phyloP scores from a whole-genome alignment of 1,140 invertebrate genomes.

The Nilaparvata lugens region DNA sequence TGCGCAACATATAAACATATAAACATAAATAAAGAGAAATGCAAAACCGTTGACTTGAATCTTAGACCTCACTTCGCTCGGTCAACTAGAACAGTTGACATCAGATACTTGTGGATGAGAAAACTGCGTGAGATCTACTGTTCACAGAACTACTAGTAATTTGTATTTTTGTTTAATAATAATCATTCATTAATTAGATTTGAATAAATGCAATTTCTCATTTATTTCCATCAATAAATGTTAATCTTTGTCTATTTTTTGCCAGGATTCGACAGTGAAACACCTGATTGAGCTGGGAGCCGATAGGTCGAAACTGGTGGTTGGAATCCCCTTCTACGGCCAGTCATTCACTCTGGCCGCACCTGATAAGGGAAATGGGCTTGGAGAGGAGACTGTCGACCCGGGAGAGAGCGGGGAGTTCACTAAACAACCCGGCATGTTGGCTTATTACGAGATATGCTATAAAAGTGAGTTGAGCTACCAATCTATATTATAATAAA shows the following conservation, averaged over 20 bases:
- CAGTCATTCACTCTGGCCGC: conserved; percentile 65
- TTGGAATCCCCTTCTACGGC: conserved; percentile 84
- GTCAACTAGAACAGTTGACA: too few species aligned
- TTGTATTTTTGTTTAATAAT: too few species aligned
- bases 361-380: conserved; percentile 40
- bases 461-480: conserved; percentile 55
- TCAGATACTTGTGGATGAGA: too few species aligned
- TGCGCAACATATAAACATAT: too few species aligned
- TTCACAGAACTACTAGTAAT: too few species aligned
- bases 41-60: too few species aligned
- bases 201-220: too few species aligned
- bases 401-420: conserved; percentile 71
- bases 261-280: conserved; percentile 68
- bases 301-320: conserved; percentile 64
- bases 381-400: conserved; percentile 45
- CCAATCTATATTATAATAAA: background rate
- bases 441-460: conserved; percentile 84
- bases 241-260: conserved; percentile 16
- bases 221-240: too few species aligned
- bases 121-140: too few species aligned
- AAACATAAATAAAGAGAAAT: too few species aligned
- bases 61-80: too few species aligned
- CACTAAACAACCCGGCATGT: conserved; percentile 81
- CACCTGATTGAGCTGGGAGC: conserved; percentile 62
- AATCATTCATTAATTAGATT: too few species aligned